Evolutionary conservation across 2,797 vertebrate genomes (phyloP).

Genomic region (Spinus pinus): DNA sequence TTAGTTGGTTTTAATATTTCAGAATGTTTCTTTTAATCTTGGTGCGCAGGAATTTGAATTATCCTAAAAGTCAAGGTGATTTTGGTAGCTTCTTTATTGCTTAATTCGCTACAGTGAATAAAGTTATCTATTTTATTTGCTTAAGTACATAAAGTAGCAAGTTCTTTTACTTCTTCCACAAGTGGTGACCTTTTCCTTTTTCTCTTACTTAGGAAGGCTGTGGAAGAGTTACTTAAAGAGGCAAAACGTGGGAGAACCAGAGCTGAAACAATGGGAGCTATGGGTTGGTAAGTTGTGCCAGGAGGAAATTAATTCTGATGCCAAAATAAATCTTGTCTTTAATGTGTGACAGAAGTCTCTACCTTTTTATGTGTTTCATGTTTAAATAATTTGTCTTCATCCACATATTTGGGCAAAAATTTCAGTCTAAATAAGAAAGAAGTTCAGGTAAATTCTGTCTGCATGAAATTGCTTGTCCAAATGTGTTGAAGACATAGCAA

Average conservation of each 20-base stretch:
- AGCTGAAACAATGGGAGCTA: constrained; percentile 96
- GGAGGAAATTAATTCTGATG: not conserved
- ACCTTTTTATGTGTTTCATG: not conserved
- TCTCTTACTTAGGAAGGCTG: constrained; percentile 82
- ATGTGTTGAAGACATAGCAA: not conserved
- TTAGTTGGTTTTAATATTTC: not conserved
- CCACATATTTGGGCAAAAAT: not conserved
- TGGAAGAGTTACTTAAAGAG: constrained; percentile 95
- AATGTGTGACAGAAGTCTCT: not conserved
- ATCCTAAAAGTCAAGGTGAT: not conserved
- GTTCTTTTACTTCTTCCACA: not conserved
- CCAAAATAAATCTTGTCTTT: not conserved
- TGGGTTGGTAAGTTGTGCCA: constrained; percentile 88
- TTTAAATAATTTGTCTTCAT: not conserved
- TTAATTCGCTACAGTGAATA: not conserved
- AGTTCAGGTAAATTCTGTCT: not conserved
- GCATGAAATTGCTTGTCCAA: not conserved
- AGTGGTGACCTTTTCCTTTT: not conserved
- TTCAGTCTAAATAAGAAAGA: not conserved
- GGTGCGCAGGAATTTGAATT: not conserved
- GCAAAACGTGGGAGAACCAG: constrained; percentile 90
- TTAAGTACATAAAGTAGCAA: not conserved
- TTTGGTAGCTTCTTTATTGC: not conserved
- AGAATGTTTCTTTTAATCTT: not conserved
- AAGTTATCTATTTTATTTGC: not conserved